phyloP scores from a whole-genome alignment of 2,113 vertebrate species.

The Gallinago jamesoni region DNA sequence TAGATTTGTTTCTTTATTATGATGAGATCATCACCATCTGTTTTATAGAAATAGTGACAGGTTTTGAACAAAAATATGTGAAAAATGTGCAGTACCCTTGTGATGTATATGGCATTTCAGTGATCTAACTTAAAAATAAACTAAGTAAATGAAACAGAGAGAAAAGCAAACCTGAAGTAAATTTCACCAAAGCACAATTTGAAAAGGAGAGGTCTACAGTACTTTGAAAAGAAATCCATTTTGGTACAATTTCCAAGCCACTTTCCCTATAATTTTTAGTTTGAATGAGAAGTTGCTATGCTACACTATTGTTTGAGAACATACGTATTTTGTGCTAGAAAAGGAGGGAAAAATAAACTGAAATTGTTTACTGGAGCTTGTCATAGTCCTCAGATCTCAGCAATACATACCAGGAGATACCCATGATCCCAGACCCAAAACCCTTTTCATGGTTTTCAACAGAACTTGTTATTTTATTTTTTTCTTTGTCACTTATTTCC shows the following conservation, averaged over 20 bases:
- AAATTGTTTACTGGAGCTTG: background rate
- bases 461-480: background rate
- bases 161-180: background rate
- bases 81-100: background rate
- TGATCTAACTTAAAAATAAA: background rate
- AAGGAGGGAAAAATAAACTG: background rate
- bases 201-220: background rate
- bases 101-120: background rate
- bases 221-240: background rate
- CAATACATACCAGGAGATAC: background rate
- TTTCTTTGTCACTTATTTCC: background rate
- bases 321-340: background rate
- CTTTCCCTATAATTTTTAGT: background rate
- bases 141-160: background rate
- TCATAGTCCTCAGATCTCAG: background rate
- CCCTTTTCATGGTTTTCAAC: background rate
- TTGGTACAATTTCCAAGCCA: background rate
- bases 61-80: background rate
- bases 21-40: background rate
- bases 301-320: background rate
- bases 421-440: background rate
- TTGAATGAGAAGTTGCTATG: background rate
- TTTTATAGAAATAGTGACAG: background rate
- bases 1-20: background rate
- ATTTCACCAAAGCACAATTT: background rate